Evolutionary conservation across 2,113 vertebrate genomes (phyloP).

Genomic region (Conger conger): DNA sequence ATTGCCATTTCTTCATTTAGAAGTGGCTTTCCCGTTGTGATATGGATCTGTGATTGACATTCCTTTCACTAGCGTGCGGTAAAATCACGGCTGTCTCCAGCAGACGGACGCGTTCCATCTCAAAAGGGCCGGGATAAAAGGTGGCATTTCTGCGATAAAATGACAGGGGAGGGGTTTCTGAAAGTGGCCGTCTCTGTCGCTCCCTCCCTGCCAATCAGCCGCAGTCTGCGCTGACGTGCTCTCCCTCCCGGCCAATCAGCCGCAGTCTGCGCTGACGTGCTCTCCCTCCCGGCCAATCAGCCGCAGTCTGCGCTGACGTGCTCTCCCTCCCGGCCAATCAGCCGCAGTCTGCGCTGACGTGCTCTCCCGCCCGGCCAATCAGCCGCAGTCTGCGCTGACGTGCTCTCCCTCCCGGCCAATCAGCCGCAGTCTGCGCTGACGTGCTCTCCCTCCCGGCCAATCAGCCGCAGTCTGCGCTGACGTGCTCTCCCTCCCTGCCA

Average conservation of each 20-base stretch:
- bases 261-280: neutral
- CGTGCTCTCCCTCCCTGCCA: too few relatives aligned
- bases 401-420: too few relatives aligned
- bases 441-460: neutral
- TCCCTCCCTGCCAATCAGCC: too few relatives aligned
- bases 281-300: neutral
- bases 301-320: neutral
- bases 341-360: neutral
- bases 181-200: neutral
- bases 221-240: neutral
- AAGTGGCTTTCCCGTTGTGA: slow-evolving; percentile 23
- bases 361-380: neutral
- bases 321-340: too few relatives aligned
- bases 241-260: neutral
- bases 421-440: neutral
- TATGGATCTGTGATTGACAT: slow-evolving; percentile 31
- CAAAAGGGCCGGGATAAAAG: slow-evolving; percentile 34
- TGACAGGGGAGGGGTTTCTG: slow-evolving; percentile 23
- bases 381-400: neutral
- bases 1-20: neutral
- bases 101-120: neutral
- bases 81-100: slow-evolving; percentile 13
- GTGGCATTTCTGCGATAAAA: slow-evolving; percentile 33
- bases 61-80: slow-evolving; percentile 29
- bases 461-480: neutral